Evolutionary conservation across 2,797 vertebrate genomes (phyloP).

Genomic region (Choloepus didactylus): DNA sequence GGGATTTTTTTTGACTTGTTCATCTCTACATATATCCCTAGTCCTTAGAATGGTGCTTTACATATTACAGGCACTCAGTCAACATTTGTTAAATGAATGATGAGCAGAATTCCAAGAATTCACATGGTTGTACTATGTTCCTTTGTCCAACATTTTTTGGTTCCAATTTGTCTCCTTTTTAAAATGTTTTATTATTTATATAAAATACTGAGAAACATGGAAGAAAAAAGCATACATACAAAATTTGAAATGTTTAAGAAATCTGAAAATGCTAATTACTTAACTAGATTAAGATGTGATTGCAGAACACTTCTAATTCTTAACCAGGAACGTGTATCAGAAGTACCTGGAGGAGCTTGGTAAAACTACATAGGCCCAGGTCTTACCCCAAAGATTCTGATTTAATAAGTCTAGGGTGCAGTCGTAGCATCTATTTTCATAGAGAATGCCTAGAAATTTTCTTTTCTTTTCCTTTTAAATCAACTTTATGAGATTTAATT

Average conservation of each 20-base stretch:
- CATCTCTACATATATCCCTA: neutral
- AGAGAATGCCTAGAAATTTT: neutral
- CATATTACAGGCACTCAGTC: neutral
- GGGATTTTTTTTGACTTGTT: neutral
- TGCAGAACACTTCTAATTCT: neutral
- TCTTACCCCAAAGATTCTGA: neutral
- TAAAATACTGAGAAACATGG: neutral
- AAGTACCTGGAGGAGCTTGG: neutral
- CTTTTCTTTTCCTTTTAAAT: neutral
- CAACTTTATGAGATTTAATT: neutral
- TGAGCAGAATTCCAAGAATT: neutral
- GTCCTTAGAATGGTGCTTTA: neutral
- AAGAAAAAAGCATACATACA: neutral
- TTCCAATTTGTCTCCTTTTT: neutral
- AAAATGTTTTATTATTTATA: constrained; percentile 17
- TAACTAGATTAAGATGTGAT: neutral
- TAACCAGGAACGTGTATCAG: neutral
- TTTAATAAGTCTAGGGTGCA: neutral
- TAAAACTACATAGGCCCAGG: neutral
- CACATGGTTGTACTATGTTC: neutral
- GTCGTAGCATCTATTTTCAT: constrained; percentile 31
- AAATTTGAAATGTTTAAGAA: neutral
- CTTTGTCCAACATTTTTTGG: neutral
- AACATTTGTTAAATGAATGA: neutral
- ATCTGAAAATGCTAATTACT: constrained; percentile 14